Evolutionary conservation across 1,140 invertebrate genomes (phyloP).

Genomic region (Drosophila jambulina): DNA sequence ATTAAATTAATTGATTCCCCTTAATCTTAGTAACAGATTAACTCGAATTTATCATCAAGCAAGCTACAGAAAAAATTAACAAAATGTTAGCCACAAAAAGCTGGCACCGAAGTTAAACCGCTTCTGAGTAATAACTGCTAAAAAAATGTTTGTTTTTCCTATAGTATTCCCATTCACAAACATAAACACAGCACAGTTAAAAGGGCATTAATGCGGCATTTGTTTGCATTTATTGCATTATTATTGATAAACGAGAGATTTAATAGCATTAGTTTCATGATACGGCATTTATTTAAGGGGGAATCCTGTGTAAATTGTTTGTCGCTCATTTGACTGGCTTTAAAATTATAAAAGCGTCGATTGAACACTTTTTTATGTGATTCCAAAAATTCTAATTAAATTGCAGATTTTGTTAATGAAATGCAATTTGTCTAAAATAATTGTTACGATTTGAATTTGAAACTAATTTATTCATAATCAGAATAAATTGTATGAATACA

Average conservation of each 20-base stretch:
- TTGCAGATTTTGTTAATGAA: background rate
- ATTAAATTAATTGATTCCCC: slow-evolving; percentile 7
- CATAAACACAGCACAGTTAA: slow-evolving; percentile 7
- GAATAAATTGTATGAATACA: background rate
- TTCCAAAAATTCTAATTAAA: background rate
- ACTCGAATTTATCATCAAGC: background rate
- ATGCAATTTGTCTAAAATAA: background rate
- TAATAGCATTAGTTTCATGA: slow-evolving; percentile 14
- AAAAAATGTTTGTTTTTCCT: slow-evolving; percentile 12
- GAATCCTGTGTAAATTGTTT: slow-evolving; percentile 1
- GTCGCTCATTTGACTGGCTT: background rate
- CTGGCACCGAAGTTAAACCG: background rate
- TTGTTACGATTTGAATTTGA: background rate
- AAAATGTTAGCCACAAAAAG: slow-evolving; percentile 2
- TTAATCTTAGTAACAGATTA: background rate
- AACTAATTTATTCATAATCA: background rate
- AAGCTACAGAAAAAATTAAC: background rate
- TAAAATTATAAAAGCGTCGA: background rate
- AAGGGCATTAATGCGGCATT: slow-evolving; percentile 16
- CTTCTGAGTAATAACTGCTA: slow-evolving; percentile 2
- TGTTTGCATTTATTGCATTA: slow-evolving; percentile 18
- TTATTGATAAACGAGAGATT: slow-evolving; percentile 34
- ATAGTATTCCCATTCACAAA: background rate
- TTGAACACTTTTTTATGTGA: background rate
- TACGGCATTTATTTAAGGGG: background rate